phyloP scores from a whole-genome alignment of 2,797 vertebrate genomes.

The Muscicapa comitata region DNA sequence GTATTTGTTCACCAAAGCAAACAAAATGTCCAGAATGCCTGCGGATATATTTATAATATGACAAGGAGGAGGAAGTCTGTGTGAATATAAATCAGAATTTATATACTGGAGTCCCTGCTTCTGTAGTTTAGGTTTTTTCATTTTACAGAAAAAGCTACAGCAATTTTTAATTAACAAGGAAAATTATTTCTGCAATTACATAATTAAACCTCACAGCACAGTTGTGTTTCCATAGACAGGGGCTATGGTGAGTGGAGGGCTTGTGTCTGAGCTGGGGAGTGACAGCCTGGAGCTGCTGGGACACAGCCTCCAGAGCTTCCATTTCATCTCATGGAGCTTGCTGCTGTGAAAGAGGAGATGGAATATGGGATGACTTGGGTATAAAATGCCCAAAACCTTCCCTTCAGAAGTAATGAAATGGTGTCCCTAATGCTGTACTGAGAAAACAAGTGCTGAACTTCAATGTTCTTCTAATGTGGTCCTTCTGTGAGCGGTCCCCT shows the following conservation, averaged over 20 bases:
- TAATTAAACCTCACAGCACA: background rate
- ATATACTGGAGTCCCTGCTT: background rate
- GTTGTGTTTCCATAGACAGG: fast-evolving
- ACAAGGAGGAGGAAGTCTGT: background rate
- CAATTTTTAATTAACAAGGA: background rate
- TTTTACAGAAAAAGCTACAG: background rate
- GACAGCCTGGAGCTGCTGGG: background rate
- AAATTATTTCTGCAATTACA: background rate
- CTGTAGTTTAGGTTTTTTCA: background rate
- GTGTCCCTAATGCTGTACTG: background rate
- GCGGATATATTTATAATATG: background rate
- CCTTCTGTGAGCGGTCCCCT: background rate
- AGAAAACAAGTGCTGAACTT: background rate
- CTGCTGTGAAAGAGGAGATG: background rate
- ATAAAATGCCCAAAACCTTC: background rate
- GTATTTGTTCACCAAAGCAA: background rate
- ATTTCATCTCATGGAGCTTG: background rate
- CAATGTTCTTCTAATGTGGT: background rate
- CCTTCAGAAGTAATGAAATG: background rate
- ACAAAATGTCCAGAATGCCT: background rate
- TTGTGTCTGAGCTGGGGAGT: background rate
- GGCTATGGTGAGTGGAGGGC: fast-evolving
- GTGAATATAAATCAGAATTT: background rate
- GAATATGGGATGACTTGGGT: background rate
- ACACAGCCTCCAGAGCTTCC: background rate